Conservation (phyloP, 2,113 vertebrate genomes). For the Xyrauchen texanus region DNA sequence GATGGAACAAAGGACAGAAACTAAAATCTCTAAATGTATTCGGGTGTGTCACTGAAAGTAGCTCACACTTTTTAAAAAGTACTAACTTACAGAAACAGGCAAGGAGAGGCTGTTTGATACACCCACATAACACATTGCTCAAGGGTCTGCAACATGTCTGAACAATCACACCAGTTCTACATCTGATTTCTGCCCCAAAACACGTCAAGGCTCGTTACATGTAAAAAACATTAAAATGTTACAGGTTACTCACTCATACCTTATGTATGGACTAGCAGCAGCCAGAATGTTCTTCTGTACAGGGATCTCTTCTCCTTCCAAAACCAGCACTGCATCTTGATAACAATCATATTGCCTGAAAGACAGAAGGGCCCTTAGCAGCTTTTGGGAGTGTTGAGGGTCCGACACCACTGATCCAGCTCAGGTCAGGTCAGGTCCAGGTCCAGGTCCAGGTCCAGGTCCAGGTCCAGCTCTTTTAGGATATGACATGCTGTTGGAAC, state of each 20-base stretch:
- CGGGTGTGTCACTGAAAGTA: neutral
- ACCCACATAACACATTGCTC: constrained; percentile 36
- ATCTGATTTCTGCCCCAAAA: neutral
- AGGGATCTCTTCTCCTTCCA: constrained; percentile 89
- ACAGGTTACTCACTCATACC: constrained; percentile 67
- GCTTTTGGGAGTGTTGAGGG: constrained; percentile 89
- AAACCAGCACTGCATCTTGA: constrained; percentile 90
- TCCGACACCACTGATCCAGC: constrained; percentile 80
- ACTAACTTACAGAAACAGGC: neutral
- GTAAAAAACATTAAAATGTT: neutral
- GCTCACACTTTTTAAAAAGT: neutral
- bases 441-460: too few species aligned
- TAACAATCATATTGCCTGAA: constrained; percentile 91
- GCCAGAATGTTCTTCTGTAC: constrained; percentile 96
- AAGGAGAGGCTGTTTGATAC: constrained; percentile 31
- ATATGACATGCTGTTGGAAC: constrained; percentile 32
- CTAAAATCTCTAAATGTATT: neutral
- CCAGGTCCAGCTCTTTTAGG: constrained; percentile 40
- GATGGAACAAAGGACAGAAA: neutral
- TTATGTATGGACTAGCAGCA: constrained; percentile 92
- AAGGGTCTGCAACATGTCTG: constrained; percentile 28
- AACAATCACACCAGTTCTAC: constrained; percentile 19
- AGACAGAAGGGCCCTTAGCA: constrained; percentile 84
- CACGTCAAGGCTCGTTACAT: too few species aligned
- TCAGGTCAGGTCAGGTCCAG: too few species aligned